phyloP scores from a whole-genome alignment of 2,113 vertebrate species.

The Phyllopteryx taeniolatus region DNA sequence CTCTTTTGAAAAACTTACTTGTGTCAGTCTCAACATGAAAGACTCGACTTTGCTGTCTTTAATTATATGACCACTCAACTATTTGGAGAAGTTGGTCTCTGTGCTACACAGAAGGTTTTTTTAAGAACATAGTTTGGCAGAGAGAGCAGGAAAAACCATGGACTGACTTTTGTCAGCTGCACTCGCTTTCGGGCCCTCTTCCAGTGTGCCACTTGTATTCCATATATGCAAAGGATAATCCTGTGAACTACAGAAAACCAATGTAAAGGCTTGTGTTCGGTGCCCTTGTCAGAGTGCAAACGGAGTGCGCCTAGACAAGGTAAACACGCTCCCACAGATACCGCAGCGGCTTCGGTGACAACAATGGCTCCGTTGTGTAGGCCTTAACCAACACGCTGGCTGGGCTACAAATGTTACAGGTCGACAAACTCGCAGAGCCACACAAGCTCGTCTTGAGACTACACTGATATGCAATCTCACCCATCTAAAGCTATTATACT shows the following conservation, averaged over 20 bases:
- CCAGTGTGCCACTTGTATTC: slow-evolving; percentile 42
- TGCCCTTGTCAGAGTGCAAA: slow-evolving; percentile 50
- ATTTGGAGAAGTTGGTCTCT: slow-evolving; percentile 30
- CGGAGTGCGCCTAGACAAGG: slow-evolving; percentile 42
- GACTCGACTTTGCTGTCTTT: slow-evolving; percentile 17
- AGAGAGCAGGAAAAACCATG: slow-evolving; percentile 18
- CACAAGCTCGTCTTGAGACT: slow-evolving; percentile 32
- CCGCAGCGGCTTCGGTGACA: slow-evolving; percentile 33
- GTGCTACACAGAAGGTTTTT: slow-evolving; percentile 30
- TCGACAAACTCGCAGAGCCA: slow-evolving; percentile 57
- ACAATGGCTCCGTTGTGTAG: slow-evolving; percentile 59
- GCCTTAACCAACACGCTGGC: slow-evolving; percentile 28
- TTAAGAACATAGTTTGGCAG: slow-evolving; percentile 36
- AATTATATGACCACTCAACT: slow-evolving; percentile 32
- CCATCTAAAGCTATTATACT: slow-evolving; percentile 43
- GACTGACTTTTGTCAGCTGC: slow-evolving; percentile 45
- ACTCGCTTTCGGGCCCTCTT: slow-evolving; percentile 21
- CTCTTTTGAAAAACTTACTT: neutral
- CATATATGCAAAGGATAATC: slow-evolving; percentile 24
- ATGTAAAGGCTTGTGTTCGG: slow-evolving; percentile 21
- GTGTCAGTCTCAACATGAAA: slow-evolving; percentile 18
- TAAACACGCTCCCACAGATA: slow-evolving; percentile 57
- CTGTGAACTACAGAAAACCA: slow-evolving; percentile 10
- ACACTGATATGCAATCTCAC: slow-evolving; percentile 62
- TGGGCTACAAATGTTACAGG: slow-evolving; percentile 56